These are phyloP conservation scores for Campylorhamphus procurvoides DNA, from an alignment of 2,113 vertebrate genomes.

Conservation along the genomic window DNA sequence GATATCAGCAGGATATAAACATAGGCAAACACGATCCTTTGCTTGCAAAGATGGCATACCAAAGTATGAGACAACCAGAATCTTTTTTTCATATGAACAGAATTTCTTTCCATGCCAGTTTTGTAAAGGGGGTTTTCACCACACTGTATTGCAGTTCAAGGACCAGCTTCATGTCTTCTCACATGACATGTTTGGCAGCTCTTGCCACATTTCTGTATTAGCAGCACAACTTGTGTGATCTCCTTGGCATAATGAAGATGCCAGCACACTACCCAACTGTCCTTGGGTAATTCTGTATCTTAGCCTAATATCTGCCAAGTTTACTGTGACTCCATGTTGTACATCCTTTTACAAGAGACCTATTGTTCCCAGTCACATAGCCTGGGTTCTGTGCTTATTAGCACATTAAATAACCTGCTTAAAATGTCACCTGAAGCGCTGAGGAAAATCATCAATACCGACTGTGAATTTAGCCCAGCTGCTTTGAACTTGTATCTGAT, in stretches of 20 bases:
- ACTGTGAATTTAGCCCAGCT: neutral
- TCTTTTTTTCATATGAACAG: no score
- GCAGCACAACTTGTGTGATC: neutral
- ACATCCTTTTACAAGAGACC: neutral
- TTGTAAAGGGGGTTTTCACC: neutral
- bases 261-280: neutral
- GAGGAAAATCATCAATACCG: neutral
- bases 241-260: neutral
- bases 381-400: neutral
- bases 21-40: neutral
- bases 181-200: neutral
- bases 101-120: neutral
- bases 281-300: neutral
- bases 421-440: constrained; percentile 17
- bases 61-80: neutral
- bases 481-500: constrained; percentile 10
- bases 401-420: constrained; percentile 29
- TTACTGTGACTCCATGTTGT: neutral
- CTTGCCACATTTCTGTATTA: neutral
- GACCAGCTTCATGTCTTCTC: neutral
- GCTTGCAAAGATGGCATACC: neutral
- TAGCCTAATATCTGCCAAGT: neutral
- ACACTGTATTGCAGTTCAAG: neutral
- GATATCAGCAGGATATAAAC: neutral
- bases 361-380: neutral